Evolutionary conservation across 1,140 invertebrate genomes (phyloP).

Genomic region (Cherax destructor): DNA sequence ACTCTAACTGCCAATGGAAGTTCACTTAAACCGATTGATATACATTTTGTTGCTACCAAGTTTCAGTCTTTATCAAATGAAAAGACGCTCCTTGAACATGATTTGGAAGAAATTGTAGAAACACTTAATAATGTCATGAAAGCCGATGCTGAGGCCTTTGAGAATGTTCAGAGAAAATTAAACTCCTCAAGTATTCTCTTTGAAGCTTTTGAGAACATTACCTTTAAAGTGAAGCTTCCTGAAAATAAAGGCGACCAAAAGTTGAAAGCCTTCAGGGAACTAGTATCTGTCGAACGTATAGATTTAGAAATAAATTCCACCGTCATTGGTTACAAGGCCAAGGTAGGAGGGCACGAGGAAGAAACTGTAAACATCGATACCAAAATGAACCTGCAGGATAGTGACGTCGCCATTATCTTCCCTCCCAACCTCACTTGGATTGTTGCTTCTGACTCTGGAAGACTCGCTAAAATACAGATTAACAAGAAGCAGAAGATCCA

Average conservation of each 20-base stretch:
- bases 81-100: neutral
- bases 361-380: neutral
- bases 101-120: slow-evolving; percentile 51
- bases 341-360: slow-evolving; percentile 1
- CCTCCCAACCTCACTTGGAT: slow-evolving; percentile 49
- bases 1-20: slow-evolving; percentile 28
- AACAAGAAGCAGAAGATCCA: slow-evolving; percentile 15
- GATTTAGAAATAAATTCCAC: slow-evolving; percentile 30
- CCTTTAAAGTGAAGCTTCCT: slow-evolving; percentile 39
- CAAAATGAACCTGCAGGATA: neutral
- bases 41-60: slow-evolving; percentile 54
- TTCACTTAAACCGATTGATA: slow-evolving; percentile 38
- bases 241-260: neutral
- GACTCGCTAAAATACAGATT: neutral
- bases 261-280: slow-evolving; percentile 12
- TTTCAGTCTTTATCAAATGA: slow-evolving; percentile 22
- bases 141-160: slow-evolving; percentile 32
- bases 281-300: slow-evolving; percentile 44
- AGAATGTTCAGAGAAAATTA: slow-evolving; percentile 24
- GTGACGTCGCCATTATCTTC: slow-evolving; percentile 53
- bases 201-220: slow-evolving; percentile 54
- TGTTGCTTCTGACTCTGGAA: slow-evolving; percentile 12
- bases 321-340: slow-evolving; percentile 48
- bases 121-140: slow-evolving; percentile 61
- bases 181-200: slow-evolving; percentile 55